phyloP scores from a whole-genome alignment of 2,113 vertebrate genomes.

The Aplodontia rufa region DNA sequence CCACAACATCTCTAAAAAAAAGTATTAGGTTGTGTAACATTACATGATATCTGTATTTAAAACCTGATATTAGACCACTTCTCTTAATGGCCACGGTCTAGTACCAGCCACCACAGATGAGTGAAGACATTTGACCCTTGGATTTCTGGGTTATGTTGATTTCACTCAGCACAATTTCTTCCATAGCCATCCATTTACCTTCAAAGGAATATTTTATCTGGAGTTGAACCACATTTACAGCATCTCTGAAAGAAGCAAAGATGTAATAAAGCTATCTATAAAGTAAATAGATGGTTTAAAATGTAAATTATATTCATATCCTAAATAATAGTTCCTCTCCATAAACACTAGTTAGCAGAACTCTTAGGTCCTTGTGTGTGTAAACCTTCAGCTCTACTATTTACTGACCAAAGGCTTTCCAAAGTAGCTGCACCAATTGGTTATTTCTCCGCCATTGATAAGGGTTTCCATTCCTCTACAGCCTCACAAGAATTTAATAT shows the following conservation, averaged over 20 bases:
- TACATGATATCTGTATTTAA: too few relatives aligned
- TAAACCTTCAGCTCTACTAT: not conserved
- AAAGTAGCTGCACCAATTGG: not conserved
- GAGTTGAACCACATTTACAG: conserved; percentile 49
- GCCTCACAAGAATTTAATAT: not conserved
- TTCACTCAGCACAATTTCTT: too few relatives aligned
- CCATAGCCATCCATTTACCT: too few relatives aligned
- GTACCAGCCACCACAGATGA: too few relatives aligned
- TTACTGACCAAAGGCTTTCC: not conserved
- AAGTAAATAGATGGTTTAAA: not conserved
- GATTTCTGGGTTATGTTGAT: too few relatives aligned
- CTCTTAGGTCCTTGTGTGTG: not conserved
- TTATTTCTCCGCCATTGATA: not conserved
- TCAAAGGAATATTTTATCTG: conserved; percentile 77
- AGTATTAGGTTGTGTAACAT: too few relatives aligned
- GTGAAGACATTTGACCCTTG: too few relatives aligned
- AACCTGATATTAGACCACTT: too few relatives aligned
- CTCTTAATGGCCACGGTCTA: too few relatives aligned
- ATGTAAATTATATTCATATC: not conserved
- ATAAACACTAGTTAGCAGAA: not conserved
- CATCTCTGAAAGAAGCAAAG: conserved; percentile 39
- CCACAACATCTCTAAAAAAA: too few relatives aligned
- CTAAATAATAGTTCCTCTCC: not conserved
- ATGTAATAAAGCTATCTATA: conserved; percentile 16
- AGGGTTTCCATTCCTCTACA: not conserved